Conservation (phyloP, 1,140 invertebrate species). For the Temnothorax nylanderi region DNA sequence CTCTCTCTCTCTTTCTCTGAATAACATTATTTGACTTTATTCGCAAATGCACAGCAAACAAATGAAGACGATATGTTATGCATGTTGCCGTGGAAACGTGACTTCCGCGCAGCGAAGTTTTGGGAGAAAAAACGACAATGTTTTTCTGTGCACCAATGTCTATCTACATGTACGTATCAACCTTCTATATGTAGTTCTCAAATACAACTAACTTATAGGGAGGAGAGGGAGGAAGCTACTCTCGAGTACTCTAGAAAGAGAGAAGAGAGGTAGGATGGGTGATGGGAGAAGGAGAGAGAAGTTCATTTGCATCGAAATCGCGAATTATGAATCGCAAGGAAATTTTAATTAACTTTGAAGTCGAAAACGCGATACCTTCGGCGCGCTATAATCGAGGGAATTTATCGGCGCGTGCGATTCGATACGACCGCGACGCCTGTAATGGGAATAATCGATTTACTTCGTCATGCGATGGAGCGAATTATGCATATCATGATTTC, state of each 20-base stretch:
- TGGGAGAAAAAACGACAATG: slow-evolving; percentile 12
- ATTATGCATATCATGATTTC: slow-evolving; percentile 48
- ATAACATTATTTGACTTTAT: slow-evolving; percentile 16
- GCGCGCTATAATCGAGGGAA: slow-evolving; percentile 28
- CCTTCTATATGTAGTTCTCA: slow-evolving; percentile 12
- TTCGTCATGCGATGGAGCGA: slow-evolving; percentile 37
- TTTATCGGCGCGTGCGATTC: slow-evolving; percentile 44
- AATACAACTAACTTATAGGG: slow-evolving; percentile 20
- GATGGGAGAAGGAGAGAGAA: not conserved
- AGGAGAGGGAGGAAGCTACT: not conserved
- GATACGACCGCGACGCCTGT: slow-evolving; percentile 8
- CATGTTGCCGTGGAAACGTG: slow-evolving; percentile 24
- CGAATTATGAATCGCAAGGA: slow-evolving; percentile 51
- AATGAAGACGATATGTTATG: slow-evolving; percentile 35
- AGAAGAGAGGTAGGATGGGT: not conserved
- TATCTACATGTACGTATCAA: not conserved
- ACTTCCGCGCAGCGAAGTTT: not conserved
- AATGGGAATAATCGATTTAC: slow-evolving; percentile 49
- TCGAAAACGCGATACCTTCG: slow-evolving; percentile 42
- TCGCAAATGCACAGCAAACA: not conserved
- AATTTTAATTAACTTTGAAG: slow-evolving; percentile 54
- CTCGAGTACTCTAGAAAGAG: not conserved
- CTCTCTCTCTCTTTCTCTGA: not conserved
- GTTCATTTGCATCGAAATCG: slow-evolving; percentile 55
- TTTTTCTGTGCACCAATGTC: not conserved